Evolutionary conservation across 37 sponge, comb jelly and placozoan genomes (phyloP).

Genomic region (Aphrocallistes beatrix): DNA sequence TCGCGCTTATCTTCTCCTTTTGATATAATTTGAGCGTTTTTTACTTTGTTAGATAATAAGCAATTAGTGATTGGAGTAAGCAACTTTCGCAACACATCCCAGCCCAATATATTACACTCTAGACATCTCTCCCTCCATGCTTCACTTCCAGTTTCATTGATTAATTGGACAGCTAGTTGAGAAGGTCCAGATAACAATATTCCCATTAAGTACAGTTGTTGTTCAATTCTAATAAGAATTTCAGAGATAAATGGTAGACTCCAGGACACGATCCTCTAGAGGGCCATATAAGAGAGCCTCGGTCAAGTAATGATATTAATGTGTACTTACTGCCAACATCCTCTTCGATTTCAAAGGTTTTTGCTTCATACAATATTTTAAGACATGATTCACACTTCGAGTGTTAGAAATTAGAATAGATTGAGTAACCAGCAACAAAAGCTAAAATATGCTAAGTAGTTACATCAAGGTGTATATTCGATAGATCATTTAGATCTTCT

Average conservation of each 20-base stretch:
- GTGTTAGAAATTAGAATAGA: background rate
- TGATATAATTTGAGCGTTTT: too few relatives aligned
- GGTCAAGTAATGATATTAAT: background rate
- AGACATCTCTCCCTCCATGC: background rate
- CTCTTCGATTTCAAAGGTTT: background rate
- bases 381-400: background rate
- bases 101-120: background rate
- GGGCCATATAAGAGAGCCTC: background rate
- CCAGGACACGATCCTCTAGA: background rate
- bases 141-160: background rate
- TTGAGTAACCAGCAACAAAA: background rate
- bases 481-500: background rate
- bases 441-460: background rate
- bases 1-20: too few relatives aligned
- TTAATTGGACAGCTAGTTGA: background rate
- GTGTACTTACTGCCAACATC: background rate
- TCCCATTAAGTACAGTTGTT: background rate
- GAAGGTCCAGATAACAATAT: background rate
- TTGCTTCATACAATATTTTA: background rate
- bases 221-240: background rate
- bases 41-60: too few relatives aligned
- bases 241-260: background rate
- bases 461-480: background rate
- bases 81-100: background rate
- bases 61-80: background rate